Percentiles rank a stretch among this genome's conserved stretches.
Conservation (phyloP, 1,140 invertebrate species). For the Nasonia longicornis region DNA sequence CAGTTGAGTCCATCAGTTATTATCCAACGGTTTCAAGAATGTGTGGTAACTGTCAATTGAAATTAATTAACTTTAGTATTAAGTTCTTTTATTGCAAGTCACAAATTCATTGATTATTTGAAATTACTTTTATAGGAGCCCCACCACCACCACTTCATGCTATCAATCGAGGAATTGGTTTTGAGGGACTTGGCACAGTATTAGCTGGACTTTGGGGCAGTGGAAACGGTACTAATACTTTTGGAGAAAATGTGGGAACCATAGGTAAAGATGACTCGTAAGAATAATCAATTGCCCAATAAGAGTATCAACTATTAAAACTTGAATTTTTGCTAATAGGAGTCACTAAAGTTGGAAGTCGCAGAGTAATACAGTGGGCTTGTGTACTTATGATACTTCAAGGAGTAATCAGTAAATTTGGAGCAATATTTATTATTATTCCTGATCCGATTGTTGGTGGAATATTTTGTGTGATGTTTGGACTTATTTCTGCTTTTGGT, state of each 20-base stretch:
- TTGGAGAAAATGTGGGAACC: constrained; percentile 90
- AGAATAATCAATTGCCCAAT: constrained; percentile 50
- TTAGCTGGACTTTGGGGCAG: constrained; percentile 86
- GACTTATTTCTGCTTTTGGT: constrained; percentile 87
- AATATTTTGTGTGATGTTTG: constrained; percentile 89
- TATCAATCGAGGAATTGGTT: constrained; percentile 87
- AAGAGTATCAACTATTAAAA: constrained; percentile 64
- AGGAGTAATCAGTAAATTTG: constrained; percentile 85
- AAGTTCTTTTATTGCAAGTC: background rate
- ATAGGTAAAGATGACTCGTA: constrained; percentile 72
- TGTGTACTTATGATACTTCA: constrained; percentile 83
- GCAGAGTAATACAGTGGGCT: constrained; percentile 87
- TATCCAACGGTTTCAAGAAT: constrained; percentile 89
- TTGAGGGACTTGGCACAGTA: constrained; percentile 86
- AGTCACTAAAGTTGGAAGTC: constrained; percentile 80
- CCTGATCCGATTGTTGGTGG: constrained; percentile 91
- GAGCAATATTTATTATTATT: constrained; percentile 89
- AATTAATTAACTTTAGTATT: background rate
- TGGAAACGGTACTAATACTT: constrained; percentile 89
- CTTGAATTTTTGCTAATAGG: constrained; percentile 45
- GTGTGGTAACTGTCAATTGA: constrained; percentile 71
- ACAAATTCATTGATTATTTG: background rate
- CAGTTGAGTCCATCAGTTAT: constrained; percentile 89
- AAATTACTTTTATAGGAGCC: constrained; percentile 71
- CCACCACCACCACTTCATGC: constrained; percentile 86